Percentiles rank a stretch among this genome's conserved stretches.
Evolutionary conservation across 2,797 vertebrate genomes (phyloP).

Genomic region (Clarias pachynema): DNA sequence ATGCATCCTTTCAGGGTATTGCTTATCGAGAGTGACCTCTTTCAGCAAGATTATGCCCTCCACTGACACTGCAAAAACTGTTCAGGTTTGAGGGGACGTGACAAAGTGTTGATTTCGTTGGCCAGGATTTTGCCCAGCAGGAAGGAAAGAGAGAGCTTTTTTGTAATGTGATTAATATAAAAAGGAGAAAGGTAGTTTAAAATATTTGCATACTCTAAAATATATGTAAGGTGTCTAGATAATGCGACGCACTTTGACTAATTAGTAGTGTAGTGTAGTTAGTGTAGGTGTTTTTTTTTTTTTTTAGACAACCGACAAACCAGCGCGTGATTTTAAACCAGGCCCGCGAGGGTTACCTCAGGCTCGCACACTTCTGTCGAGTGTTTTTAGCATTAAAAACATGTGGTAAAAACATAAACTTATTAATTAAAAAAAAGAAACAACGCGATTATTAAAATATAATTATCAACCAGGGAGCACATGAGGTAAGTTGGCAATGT

Average conservation of each 20-base stretch:
- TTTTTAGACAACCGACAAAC: background rate
- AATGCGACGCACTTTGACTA: background rate
- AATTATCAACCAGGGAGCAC: background rate
- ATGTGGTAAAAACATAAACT: background rate
- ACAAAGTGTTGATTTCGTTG: too few relatives aligned
- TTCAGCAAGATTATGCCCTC: too few relatives aligned
- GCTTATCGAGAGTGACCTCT: too few relatives aligned
- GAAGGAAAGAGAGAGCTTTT: background rate
- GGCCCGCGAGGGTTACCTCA: slow-evolving; percentile 14
- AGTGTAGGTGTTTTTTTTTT: background rate
- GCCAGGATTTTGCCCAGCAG: too few relatives aligned
- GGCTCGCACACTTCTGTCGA: background rate
- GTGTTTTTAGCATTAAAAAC: background rate
- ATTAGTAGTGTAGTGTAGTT: background rate
- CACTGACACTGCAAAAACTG: too few relatives aligned
- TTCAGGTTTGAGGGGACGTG: too few relatives aligned
- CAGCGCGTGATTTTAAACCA: slow-evolving; percentile 14
- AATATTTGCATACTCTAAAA: background rate
- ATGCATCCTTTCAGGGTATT: too few relatives aligned
- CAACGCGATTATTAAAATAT: background rate
- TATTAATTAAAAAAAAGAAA: background rate
- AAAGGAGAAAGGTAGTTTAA: background rate
- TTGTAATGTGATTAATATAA: background rate
- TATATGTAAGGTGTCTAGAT: background rate
- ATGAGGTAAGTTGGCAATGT: slow-evolving; percentile 9